Base-by-base conservation (phyloP, 2,797 vertebrate species). In the Myotis vivesi region DNA sequence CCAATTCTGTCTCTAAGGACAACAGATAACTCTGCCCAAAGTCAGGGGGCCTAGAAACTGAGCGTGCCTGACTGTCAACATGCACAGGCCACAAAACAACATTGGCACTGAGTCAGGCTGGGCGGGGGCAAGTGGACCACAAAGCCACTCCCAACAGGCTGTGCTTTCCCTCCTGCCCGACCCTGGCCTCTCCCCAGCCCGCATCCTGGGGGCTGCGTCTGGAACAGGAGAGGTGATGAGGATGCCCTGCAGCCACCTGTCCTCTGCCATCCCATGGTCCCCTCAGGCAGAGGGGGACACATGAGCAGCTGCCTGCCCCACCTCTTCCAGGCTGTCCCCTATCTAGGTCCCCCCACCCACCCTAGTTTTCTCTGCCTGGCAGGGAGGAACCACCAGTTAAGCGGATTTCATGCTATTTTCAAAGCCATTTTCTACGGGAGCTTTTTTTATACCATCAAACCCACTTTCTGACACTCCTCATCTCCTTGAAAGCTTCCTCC, bases 391-490 rank as follows among this genome's bases (percentile, higher is more conserved):
- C 12, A 1, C 41, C 36, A 10, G 69, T 84, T 97, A 95, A 96
- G 92, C 4, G 6, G 95, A 97, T 97, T 97, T 95, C 94, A 90
- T 85, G 93, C 94, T 97, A 96, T 94, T 97, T 97, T 96, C 95
- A 95, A 96, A 97, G 93, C 88, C 94, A 77, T 95, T 95, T 96
- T 93, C 94, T 46, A 49, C 25, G 73, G 87, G 57, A 92, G 75
- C 69, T 36, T 28, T 87, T 89, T 93, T 89, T 68, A 80, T 73
- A 59, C 33, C 20, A 6, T 96, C 77, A 95, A 97, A 96, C 93
- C 94, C 94, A 92, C 73, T 96, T 93, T 97, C 66, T 80, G 77
- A 75, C 25, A 85, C 71, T 88, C 72, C 72, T 85, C 22, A 53
- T 92, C 72, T 77, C 36, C 87, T 88, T 94, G 80, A 96, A 93